Base-by-base conservation (phyloP, 2,888 invertebrate genomes). In the Zootermopsis nevadensis region DNA sequence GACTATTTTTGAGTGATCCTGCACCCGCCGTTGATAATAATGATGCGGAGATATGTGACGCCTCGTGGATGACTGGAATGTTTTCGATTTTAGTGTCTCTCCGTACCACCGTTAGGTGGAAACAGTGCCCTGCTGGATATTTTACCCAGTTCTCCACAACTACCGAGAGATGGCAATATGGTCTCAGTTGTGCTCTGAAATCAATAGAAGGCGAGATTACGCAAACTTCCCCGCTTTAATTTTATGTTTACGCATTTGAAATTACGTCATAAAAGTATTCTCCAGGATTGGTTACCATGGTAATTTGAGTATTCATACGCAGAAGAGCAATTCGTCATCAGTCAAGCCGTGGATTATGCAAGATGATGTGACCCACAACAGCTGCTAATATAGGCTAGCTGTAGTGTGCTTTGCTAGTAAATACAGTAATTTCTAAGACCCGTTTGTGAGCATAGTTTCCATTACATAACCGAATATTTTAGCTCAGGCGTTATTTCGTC, bases 271-370 rank as follows among this genome's bases (percentile, higher is more conserved):
- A 1, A 38, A 38, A 74, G 24, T 38, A 38, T 74, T 74, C 74
- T 74, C 35, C 35, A 38, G 74, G 74, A n/a, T n/a, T n/a, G n/a
- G 74, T 74, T 74, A 74, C 74, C 74, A 74, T 74, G 74, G 74
- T 38, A 74, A 74, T 74, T 74, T 10, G 35, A 33, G 33, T 74
- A 74, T 74, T 12, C 30, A 22, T 38, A 74, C 33, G 31, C 31
- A 69, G 69, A 22, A 31, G 69, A 33, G 31, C 33, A 22, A 33
- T 19, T 31, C 15, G 30, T 66, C 69, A 69, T 69, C 31, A 10
- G 22, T 22, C 69, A 69, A 31, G 27, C 69, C 22, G 48, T 48
- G 19, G 15, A 19, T 48, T 48, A 3, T 15, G 1, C 48, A 19
- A 48, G 48, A 8, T 42, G 38, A 19, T 48, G 15, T 48, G 48